phyloP scores from a whole-genome alignment of 1,140 invertebrate genomes.

The Camponotus floridanus region DNA sequence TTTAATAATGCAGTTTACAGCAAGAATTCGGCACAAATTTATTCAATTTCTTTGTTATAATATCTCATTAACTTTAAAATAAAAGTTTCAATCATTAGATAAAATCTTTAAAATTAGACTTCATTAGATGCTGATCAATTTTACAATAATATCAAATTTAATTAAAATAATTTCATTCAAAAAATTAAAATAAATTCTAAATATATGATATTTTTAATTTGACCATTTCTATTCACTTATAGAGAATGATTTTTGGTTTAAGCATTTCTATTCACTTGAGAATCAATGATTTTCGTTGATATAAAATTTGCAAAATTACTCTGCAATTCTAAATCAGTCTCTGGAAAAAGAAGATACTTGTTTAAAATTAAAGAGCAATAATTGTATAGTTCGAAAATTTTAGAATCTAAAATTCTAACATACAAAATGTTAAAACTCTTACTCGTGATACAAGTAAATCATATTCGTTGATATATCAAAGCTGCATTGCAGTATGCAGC shows the following conservation, averaged over 20 bases:
- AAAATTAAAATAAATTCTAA: slow-evolving; percentile 1
- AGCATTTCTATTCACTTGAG: background rate
- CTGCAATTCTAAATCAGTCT: background rate
- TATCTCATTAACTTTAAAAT: background rate
- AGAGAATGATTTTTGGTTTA: background rate
- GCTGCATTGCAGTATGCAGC: background rate
- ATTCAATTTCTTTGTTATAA: slow-evolving; percentile 5
- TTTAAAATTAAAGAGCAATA: background rate
- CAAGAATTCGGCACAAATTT: slow-evolving; percentile 15
- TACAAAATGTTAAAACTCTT: background rate
- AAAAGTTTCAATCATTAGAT: background rate
- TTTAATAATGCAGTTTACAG: slow-evolving; percentile 34
- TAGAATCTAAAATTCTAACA: background rate
- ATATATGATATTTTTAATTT: background rate
- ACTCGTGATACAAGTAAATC: background rate
- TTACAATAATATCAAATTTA: background rate
- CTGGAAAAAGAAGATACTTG: background rate
- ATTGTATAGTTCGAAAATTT: background rate
- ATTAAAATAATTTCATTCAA: background rate
- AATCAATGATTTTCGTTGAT: background rate
- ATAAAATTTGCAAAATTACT: background rate
- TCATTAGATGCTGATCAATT: background rate
- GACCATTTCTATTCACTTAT: too few relatives aligned
- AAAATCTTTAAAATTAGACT: background rate
- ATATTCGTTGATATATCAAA: background rate